Evolutionary conservation across 2,113 vertebrate species (phyloP).

Genomic region (Callipepla squamata): DNA sequence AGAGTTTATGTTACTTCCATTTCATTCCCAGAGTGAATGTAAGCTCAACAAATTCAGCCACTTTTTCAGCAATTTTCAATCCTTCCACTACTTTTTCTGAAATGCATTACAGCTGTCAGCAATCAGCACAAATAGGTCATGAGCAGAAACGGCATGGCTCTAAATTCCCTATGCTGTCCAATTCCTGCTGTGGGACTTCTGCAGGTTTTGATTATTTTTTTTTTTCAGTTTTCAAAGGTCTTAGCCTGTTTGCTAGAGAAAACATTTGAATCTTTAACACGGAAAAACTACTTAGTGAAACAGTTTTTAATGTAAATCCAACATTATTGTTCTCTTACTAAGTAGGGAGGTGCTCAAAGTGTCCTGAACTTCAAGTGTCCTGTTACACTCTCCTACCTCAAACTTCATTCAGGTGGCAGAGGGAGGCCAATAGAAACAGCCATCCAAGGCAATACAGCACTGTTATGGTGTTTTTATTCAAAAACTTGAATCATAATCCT

Average conservation of each 20-base stretch:
- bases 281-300: background rate
- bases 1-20: background rate
- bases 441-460: background rate
- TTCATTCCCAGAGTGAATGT: background rate
- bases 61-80: background rate
- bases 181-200: background rate
- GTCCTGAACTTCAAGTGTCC: background rate
- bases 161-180: background rate
- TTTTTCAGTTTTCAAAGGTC: background rate
- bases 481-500: background rate
- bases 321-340: background rate
- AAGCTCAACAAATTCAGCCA: background rate
- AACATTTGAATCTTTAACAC: background rate
- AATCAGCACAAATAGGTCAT: background rate
- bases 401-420: background rate
- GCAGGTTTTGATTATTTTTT: background rate
- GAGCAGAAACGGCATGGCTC: background rate
- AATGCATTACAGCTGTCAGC: background rate
- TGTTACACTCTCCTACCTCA: background rate
- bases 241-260: background rate
- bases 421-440: background rate
- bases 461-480: accelerated
- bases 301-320: background rate
- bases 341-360: background rate
- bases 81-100: background rate